Conservation (phyloP, 2,888 invertebrate species). For the Phyto melanocephala region DNA sequence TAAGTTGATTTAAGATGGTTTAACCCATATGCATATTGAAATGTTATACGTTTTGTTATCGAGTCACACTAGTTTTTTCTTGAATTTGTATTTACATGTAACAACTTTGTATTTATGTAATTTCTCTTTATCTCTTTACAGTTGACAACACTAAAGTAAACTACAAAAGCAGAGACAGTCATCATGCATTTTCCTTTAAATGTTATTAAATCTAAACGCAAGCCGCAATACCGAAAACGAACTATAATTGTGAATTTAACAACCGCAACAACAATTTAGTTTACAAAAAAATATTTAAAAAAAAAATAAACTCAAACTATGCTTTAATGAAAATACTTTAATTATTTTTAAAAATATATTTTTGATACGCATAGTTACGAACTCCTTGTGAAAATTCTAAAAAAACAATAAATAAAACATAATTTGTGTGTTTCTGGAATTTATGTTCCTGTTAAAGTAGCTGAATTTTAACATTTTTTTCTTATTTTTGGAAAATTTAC, state of each 20-base stretch:
- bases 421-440: conserved; percentile 19
- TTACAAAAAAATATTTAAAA: background rate
- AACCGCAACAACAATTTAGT: background rate
- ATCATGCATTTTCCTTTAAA: conserved; percentile 29
- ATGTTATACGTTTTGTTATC: no score
- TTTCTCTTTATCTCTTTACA: conserved; percentile 28
- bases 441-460: conserved; percentile 52
- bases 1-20: no score
- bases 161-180: background rate
- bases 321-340: no score
- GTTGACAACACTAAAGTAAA: background rate
- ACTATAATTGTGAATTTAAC: conserved; percentile 33
- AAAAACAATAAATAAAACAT: background rate
- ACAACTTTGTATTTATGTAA: no score
- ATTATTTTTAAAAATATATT: background rate
- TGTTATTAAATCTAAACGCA: background rate
- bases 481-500: conserved; percentile 22
- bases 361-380: background rate
- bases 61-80: no score
- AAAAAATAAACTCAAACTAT: background rate
- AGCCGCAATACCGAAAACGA: conserved; percentile 36
- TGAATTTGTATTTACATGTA: no score
- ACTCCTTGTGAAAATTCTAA: background rate
- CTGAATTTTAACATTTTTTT: conserved; percentile 11
- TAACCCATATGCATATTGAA: no score